Base-by-base conservation (phyloP, 2,888 invertebrate species). In the Amphipyra tragopoginis region DNA sequence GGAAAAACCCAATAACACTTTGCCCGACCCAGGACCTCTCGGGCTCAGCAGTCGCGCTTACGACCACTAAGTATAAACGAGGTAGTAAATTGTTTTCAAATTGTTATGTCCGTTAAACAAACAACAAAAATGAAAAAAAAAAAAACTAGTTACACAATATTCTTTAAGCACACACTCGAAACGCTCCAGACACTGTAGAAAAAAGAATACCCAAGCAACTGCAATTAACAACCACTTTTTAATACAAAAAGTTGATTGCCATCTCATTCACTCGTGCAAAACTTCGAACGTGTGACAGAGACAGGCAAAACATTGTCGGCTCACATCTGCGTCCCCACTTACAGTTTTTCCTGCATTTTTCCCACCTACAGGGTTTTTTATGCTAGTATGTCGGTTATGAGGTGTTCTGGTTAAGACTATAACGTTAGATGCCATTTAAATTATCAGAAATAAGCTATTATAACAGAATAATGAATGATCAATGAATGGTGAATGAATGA, bases 291-390 rank as follows among this genome's bases (percentile, higher is more conserved):
- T 70, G 62, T 60, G 75, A 86, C 58, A 60, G 72, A 62, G 84
- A 84, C 49, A 59, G 72, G 34, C 50, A 61, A 50, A 63, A 71
- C 62, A 75, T 72, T 77, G 78, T 78, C 74, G 72, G 69, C 63
- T 79, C 80, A 68, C 84, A 84, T 84, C 80, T 86, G 85, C 75
- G 81, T 82, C 83, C 81, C 80, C 84, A 83, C 81, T 84, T 85
- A 82, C 79, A 82, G 80, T 85, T 84, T 83, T 86, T 81, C 81
- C 83, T 79, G 79, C 78, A 80, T 83, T 86, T 85, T 87, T 82
- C 77, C 82, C 82, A 86, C 81, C 80, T 81, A 80, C 77, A 75
- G 64, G 65, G 69, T 59, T 81, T 84, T 80, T 82, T 82, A 75
- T 83, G 76, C 64, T 76, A 79, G 78, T 79, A 75, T 84, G 77